Base-by-base conservation (phyloP, 2,888 invertebrate species). In the Nineta flava region DNA sequence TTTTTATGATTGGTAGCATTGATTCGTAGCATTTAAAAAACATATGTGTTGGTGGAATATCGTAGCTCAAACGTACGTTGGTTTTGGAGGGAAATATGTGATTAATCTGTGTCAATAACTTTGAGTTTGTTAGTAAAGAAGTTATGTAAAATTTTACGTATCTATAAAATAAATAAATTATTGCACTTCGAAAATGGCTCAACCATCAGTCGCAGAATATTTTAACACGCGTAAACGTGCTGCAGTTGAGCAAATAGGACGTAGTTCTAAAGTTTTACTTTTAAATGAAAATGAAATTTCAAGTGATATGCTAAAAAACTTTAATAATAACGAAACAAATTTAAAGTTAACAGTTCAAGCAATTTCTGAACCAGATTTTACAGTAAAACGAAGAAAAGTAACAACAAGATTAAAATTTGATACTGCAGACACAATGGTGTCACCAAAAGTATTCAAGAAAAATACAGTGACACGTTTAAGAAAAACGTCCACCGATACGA, bases 161-260 rank as follows among this genome's bases (percentile, higher is more conserved):
- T 26, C 7, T 26, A 26, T 7, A 26, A 26, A 26, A 26, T 5
- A 26, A 7, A 26, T 26, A 5, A 26, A 26, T 26, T 26, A 5
- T 26, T 5, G 2, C 26, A 26, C 7, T 6, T 15, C 15, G 49
- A 61, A 58, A 60, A 86, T 87, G 86, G 77, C 85, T 55, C 87
- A 87, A 67, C 80, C 83, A 58, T 81, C 82, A 47, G 76, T 87
- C 51, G 79, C 81, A 53, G 75, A 77, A 54, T 87, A 76, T 71
- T 87, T 85, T 64, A 80, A 76, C 63, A 79, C 79, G 59, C 76
- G 86, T 61, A 87, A 87, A 69, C 76, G 87, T 58, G 73, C 77
- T 51, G 82, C 81, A n/a, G 64, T 70, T 9, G 84, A 85, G 47
- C 85, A 86, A 61, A 61, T 70, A 49, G 67, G 70, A 53, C 63